A percentile compares a stretch with the other conserved stretches of the same genome.
Conservation (phyloP, 2,888 invertebrate genomes). For the Platerodrilus igneus region DNA sequence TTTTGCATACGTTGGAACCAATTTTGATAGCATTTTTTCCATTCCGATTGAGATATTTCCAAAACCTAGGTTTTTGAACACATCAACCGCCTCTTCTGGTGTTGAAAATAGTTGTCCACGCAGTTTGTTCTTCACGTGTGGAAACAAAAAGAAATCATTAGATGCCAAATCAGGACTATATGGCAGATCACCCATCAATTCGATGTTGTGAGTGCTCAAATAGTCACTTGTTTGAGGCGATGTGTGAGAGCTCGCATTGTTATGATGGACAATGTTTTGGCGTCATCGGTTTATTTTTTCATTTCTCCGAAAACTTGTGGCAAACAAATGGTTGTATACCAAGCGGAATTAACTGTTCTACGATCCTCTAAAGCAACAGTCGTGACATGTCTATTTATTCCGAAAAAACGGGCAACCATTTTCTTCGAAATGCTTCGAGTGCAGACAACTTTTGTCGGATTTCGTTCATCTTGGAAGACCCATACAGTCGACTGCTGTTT, state of each 20-base stretch:
- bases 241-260: constrained; percentile 20
- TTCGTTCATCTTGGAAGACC: constrained; percentile 28
- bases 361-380: too few species aligned
- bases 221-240: constrained; percentile 18
- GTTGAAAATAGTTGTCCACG: constrained; percentile 26
- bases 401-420: constrained; percentile 35
- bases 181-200: constrained; percentile 6
- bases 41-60: constrained; percentile 22
- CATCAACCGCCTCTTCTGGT: constrained; percentile 27
- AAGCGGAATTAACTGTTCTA: constrained; percentile 30
- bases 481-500: constrained; percentile 28
- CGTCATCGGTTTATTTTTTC: constrained; percentile 17
- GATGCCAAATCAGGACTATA: constrained; percentile 26
- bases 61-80: constrained; percentile 28
- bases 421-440: constrained; percentile 25
- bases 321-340: constrained; percentile 32
- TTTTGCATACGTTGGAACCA: constrained; percentile 29
- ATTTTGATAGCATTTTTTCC: constrained; percentile 28
- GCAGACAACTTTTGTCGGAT: constrained; percentile 29
- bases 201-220: constrained; percentile 10
- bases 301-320: constrained; percentile 36
- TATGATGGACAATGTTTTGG: constrained; percentile 20
- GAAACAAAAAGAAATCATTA: constrained; percentile 29
- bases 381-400: constrained; percentile 28
- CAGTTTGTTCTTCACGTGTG: constrained; percentile 27